Conservation (phyloP, 2,113 vertebrate genomes). For the Aptenodytes patagonicus region DNA sequence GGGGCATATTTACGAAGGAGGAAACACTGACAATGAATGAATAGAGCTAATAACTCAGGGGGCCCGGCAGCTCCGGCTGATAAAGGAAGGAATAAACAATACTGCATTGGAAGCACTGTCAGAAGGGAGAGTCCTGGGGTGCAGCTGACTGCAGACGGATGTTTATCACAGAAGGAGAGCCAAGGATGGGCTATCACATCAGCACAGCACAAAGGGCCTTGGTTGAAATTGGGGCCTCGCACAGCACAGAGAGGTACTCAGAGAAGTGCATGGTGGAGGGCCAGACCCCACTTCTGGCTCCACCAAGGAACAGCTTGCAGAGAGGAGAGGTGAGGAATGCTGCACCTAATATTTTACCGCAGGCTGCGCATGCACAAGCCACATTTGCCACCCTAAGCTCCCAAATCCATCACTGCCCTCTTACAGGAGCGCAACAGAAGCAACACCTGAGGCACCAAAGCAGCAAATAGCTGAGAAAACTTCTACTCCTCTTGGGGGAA, state of each 20-base stretch:
- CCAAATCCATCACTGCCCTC: background rate
- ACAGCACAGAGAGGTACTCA: background rate
- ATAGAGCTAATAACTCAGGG: constrained; percentile 70
- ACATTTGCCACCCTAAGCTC: background rate
- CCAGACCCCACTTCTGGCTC: background rate
- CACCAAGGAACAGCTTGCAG: background rate
- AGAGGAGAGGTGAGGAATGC: background rate
- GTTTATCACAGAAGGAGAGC: background rate
- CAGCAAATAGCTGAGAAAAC: background rate
- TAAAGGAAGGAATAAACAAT: constrained; percentile 64
- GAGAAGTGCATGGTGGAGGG: background rate
- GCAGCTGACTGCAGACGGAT: background rate
- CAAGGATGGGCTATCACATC: background rate
- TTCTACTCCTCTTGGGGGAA: background rate
- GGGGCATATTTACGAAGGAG: constrained; percentile 64
- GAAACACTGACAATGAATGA: constrained; percentile 60
- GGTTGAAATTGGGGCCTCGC: background rate
- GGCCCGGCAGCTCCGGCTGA: constrained; percentile 33
- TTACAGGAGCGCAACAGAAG: background rate
- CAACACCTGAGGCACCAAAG: background rate
- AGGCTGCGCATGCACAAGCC: accelerated
- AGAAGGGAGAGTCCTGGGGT: background rate
- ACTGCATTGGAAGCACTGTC: background rate
- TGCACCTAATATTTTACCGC: background rate
- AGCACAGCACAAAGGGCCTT: background rate